These are phyloP conservation scores for Melangyna quadrimaculata DNA, from an alignment of 2,888 invertebrate genomes.

Conservation along the genomic window DNA sequence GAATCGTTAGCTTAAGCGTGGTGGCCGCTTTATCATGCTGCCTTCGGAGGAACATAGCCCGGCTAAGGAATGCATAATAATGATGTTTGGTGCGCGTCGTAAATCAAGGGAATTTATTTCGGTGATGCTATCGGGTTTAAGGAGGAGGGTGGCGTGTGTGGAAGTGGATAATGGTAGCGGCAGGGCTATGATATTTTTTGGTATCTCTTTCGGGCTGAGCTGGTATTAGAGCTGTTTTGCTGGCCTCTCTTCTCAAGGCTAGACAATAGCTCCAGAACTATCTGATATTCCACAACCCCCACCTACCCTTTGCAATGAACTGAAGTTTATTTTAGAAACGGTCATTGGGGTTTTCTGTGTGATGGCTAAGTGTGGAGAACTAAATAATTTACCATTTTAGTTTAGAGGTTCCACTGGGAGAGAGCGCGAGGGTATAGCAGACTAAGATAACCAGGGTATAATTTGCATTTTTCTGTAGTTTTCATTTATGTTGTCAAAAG, in stretches of 20 bases:
- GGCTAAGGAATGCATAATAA: constrained; percentile 63
- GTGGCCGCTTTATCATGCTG: constrained; percentile 42
- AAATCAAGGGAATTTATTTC: constrained; percentile 70
- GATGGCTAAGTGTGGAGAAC: constrained; percentile 55
- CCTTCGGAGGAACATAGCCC: constrained; percentile 17
- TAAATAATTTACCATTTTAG: constrained; percentile 70
- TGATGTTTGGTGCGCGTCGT: constrained; percentile 66
- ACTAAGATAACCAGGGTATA: constrained; percentile 51
- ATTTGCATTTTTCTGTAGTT: constrained; percentile 68
- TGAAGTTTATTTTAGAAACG: constrained; percentile 52
- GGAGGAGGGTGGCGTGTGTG: not conserved
- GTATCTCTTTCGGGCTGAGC: constrained; percentile 53
- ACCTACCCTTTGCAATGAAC: constrained; percentile 37
- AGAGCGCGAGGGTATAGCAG: not conserved
- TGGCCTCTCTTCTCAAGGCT: constrained; percentile 31
- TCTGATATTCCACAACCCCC: not conserved
- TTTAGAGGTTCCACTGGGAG: constrained; percentile 35
- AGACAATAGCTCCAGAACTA: constrained; percentile 40
- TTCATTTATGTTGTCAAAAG: constrained; percentile 33
- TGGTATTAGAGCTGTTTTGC: constrained; percentile 59
- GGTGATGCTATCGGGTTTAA: constrained; percentile 33
- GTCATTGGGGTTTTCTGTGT: constrained; percentile 8
- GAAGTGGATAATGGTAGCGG: not conserved
- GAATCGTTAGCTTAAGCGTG: constrained; percentile 49
- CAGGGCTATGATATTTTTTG: constrained; percentile 54